These are phyloP conservation scores for Spinus pinus DNA, from an alignment of 2,797 vertebrate genomes.

Conservation along the genomic window DNA sequence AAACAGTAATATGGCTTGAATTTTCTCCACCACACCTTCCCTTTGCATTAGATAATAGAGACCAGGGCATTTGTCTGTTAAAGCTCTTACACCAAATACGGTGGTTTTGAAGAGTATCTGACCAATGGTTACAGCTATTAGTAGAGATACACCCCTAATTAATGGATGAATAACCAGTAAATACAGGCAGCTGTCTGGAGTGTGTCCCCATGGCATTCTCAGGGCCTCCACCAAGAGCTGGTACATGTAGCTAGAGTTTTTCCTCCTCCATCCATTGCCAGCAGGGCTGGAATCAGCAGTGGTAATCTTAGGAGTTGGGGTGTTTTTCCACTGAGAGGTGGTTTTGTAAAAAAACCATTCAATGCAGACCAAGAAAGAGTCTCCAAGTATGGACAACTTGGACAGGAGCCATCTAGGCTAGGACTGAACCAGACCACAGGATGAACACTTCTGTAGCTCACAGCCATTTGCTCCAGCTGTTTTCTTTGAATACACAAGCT, in stretches of 20 bases:
- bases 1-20: not conserved
- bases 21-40: not conserved
- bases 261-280: not conserved
- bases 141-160: not conserved
- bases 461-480: not conserved
- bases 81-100: not conserved
- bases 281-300: not conserved
- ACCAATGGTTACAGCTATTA: accelerated
- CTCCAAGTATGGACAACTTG: not conserved
- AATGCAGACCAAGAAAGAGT: not conserved
- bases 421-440: not conserved
- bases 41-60: not conserved
- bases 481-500: not conserved
- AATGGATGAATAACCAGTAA: not conserved
- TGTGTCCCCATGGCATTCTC: not conserved
- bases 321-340: not conserved
- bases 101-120: not conserved
- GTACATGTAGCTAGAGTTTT: not conserved
- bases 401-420: not conserved
- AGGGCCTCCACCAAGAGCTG: not conserved
- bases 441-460: not conserved
- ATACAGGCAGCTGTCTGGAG: not conserved
- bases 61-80: not conserved
- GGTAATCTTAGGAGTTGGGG: not conserved
- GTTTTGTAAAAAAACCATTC: not conserved